These are phyloP conservation scores for Acrobasis suavella DNA, from an alignment of 2,888 invertebrate genomes.

Conservation along the genomic window DNA sequence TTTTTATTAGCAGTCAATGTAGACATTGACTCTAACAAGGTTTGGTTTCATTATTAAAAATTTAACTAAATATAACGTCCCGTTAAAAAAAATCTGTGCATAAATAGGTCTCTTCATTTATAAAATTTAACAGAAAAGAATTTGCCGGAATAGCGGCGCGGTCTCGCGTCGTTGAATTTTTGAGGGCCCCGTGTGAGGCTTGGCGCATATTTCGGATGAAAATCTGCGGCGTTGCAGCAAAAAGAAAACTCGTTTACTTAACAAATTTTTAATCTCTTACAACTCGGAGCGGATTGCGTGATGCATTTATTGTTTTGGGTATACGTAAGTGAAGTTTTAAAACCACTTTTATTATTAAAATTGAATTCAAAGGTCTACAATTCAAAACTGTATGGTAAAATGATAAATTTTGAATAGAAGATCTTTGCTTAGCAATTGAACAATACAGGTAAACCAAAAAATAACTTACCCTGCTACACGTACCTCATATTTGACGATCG, in stretches of 20 bases:
- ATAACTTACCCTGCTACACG: too few species aligned
- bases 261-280: conserved; percentile 55
- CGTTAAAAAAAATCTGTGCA: not conserved
- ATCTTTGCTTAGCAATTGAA: too few species aligned
- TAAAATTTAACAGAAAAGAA: not conserved
- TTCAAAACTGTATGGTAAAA: too few species aligned
- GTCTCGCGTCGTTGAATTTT: conserved; percentile 68
- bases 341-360: too few species aligned
- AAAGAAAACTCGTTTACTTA: conserved; percentile 55
- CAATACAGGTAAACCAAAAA: too few species aligned
- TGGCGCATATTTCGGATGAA: conserved; percentile 65
- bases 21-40: too few species aligned
- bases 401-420: too few species aligned
- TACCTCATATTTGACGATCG: too few species aligned
- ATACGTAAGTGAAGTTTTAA: not conserved
- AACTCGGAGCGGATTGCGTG: conserved; percentile 30
- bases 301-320: conserved; percentile 14
- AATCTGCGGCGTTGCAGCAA: conserved; percentile 61
- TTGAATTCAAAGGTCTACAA: too few species aligned
- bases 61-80: too few species aligned
- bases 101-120: not conserved
- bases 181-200: conserved; percentile 66
- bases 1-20: too few species aligned
- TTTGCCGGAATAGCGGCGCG: conserved; percentile 51
- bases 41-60: too few species aligned